Evolutionary conservation across 2,888 invertebrate species (phyloP), one percentile per base, ranked within the genome.

Genomic region (Villa cingulata): DNA sequence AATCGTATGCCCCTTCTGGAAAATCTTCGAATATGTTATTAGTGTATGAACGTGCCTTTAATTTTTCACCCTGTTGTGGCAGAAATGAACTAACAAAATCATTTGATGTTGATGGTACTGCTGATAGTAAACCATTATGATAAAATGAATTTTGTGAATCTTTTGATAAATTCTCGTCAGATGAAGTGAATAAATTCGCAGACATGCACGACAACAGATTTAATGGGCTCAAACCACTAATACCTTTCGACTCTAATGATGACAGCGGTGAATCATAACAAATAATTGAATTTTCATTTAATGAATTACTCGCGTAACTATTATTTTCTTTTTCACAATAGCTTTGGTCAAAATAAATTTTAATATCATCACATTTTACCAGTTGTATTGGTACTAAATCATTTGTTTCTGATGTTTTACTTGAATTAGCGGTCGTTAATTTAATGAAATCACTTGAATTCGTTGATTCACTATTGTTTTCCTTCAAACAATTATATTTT

Each of bases 321-420:
- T 23, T 23, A 23, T 23, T 23, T n/a, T n/a, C n/a, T n/a, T n/a
- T n/a, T n/a, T n/a, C n/a, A n/a, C n/a, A n/a, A 32, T 32, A 32
- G 12, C 29, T 53, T 41, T 62, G 60, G 53, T 69, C 69, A n/a
- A 63, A 63, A 62, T 69, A 63, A 46, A 69, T 69, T 55, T 68
- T 64, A 17, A 69, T 69, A 51, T 67, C 60, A 51, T 69, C 68
- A 41, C 67, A 68, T 51, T 68, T 66, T 2, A 68, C 63, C 12
- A 68, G 40, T 44, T 65, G 59, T 23, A 66, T 63, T 16, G 47
- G 51, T 19, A 48, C 23, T 17, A 48, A 17, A 41, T 51, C 51
- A 12, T 34, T 45, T 36, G 27, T 46, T 23, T 45, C 29, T 15
- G 45, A 20, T 12, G 47, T 37, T 14, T 20, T 19, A 27, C 20